Conservation (phyloP, 2,888 invertebrate species). For the Linnaemya vulpina region DNA sequence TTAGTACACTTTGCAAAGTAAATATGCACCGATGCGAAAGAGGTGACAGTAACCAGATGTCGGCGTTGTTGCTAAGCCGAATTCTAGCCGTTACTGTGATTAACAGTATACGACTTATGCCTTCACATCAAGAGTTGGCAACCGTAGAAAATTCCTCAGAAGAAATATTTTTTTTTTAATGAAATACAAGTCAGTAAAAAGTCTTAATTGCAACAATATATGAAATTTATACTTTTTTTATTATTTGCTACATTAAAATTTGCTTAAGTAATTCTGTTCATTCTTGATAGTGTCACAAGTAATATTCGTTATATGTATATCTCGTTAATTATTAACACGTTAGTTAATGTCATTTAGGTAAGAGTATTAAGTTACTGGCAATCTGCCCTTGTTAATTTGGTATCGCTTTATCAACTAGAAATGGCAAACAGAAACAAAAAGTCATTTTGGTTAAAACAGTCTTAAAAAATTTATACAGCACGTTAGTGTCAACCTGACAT, state of each 20-base stretch:
- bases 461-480: slow-evolving; percentile 18
- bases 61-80: no score
- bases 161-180: neutral
- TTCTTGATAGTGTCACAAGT: neutral
- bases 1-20: no score
- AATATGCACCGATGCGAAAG: no score
- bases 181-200: no score
- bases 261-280: neutral
- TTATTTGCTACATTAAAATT: neutral
- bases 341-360: slow-evolving; percentile 3
- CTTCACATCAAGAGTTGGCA: no score
- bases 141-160: no score
- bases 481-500: slow-evolving; percentile 51
- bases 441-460: neutral
- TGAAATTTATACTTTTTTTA: no score
- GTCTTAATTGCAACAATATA: no score
- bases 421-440: neutral
- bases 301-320: neutral
- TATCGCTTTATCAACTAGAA: neutral
- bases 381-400: neutral
- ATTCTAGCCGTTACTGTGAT: no score
- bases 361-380: neutral
- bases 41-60: no score
- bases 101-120: no score
- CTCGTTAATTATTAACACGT: slow-evolving; percentile 30